Evolutionary conservation across 2,797 vertebrate genomes (phyloP).

Genomic region (Lemur catta): DNA sequence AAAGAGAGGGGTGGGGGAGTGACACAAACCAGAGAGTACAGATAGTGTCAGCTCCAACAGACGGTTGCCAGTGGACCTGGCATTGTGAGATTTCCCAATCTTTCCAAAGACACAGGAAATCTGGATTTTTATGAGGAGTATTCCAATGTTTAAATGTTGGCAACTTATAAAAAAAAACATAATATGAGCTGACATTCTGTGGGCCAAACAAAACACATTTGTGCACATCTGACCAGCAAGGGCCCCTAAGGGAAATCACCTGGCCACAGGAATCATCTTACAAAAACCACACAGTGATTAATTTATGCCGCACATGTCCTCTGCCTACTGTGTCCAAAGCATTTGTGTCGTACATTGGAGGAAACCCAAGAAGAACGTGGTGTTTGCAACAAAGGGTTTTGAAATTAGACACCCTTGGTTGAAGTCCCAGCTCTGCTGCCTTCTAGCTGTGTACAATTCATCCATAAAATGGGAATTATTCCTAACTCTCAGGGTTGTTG

Average conservation of each 20-base stretch:
- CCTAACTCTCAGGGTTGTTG: neutral
- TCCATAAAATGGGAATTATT: neutral
- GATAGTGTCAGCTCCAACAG: neutral
- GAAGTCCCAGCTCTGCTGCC: neutral
- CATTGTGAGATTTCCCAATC: neutral
- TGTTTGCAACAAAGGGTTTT: neutral
- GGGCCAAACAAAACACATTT: neutral
- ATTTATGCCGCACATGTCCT: neutral
- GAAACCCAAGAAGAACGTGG: neutral
- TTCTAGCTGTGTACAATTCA: neutral
- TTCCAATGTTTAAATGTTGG: neutral
- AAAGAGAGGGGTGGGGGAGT: neutral
- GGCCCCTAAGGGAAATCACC: neutral
- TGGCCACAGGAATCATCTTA: neutral
- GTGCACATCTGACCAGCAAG: neutral
- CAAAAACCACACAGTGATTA: neutral
- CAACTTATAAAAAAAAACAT: neutral
- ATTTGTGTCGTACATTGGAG: neutral
- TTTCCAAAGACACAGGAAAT: neutral
- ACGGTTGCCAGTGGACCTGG: neutral
- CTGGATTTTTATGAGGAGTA: neutral
- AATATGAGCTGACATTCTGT: neutral
- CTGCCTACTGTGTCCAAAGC: neutral
- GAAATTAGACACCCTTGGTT: neutral
- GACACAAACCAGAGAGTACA: neutral